Conservation (phyloP, 2,113 vertebrate genomes). For the Meles meles region DNA sequence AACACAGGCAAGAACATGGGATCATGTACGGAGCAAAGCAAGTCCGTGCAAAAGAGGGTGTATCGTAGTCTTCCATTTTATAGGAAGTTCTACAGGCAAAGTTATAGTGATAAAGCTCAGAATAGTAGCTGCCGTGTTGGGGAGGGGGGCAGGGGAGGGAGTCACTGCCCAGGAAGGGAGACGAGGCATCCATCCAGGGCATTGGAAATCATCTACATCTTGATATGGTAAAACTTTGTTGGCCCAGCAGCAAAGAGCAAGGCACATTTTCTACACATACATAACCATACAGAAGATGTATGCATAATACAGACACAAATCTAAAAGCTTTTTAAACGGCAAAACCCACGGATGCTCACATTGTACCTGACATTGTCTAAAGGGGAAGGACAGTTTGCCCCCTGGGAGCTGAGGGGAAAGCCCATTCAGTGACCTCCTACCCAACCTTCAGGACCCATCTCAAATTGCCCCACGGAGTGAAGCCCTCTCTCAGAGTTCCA, state of each 20-base stretch:
- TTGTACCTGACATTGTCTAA: not conserved
- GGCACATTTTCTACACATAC: not conserved
- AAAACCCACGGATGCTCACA: not conserved
- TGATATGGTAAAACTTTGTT: not conserved
- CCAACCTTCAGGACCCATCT: not conserved
- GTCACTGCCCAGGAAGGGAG: not conserved
- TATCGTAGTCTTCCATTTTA: not conserved
- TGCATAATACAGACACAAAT: not conserved
- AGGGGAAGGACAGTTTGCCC: not conserved
- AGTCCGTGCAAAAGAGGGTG: accelerated
- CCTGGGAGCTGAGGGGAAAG: not conserved
- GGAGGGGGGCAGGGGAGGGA: too few species aligned
- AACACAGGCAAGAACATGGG: not conserved
- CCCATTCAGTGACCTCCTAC: not conserved
- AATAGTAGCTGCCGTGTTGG: not conserved
- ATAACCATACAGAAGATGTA: not conserved
- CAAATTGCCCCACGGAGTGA: not conserved
- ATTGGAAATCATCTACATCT: not conserved
- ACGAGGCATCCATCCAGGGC: accelerated
- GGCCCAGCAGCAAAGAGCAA: not conserved
- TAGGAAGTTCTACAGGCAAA: not conserved
- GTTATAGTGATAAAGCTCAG: not conserved
- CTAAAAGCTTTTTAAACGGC: not conserved
- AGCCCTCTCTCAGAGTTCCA: not conserved
- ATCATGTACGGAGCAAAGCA: not conserved